phyloP scores from a whole-genome alignment of 2,888 invertebrate genomes.

The Archips crataeganus region DNA sequence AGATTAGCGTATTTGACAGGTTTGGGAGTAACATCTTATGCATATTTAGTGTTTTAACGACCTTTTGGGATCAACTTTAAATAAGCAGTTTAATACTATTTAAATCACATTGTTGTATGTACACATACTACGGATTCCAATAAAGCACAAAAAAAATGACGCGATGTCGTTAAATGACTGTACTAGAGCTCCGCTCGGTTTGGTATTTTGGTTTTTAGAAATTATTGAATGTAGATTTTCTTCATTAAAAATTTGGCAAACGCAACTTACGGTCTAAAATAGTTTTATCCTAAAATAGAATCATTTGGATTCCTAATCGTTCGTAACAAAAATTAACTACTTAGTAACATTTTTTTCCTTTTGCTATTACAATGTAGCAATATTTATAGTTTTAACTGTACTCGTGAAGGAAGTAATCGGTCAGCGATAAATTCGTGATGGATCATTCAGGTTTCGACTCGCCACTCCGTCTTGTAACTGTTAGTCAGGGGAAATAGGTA shows the following conservation, averaged over 20 bases:
- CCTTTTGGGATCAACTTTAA: not conserved
- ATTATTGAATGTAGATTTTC: no score
- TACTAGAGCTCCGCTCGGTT: no score
- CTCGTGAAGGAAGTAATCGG: slow-evolving; percentile 24
- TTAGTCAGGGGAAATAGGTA: not conserved
- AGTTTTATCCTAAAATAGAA: no score
- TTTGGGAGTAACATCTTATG: not conserved
- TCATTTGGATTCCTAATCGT: no score
- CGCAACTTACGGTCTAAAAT: no score
- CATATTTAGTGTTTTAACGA: not conserved
- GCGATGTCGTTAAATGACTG: no score
- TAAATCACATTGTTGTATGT: no score
- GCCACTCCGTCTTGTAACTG: slow-evolving; percentile 2
- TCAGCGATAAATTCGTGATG: slow-evolving; percentile 28
- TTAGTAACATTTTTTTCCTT: not conserved
- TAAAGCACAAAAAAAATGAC: no score
- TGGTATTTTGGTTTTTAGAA: no score
- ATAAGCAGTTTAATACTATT: not conserved
- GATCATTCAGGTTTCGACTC: slow-evolving; percentile 25
- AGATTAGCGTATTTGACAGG: not conserved
- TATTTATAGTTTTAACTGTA: not conserved
- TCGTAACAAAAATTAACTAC: not conserved
- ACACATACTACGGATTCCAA: no score
- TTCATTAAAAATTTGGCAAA: no score
- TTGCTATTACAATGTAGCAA: not conserved